Evolutionary conservation across 2,888 invertebrate species (phyloP), one percentile per base, ranked within the genome.

Genomic region (Melanargia galathea): DNA sequence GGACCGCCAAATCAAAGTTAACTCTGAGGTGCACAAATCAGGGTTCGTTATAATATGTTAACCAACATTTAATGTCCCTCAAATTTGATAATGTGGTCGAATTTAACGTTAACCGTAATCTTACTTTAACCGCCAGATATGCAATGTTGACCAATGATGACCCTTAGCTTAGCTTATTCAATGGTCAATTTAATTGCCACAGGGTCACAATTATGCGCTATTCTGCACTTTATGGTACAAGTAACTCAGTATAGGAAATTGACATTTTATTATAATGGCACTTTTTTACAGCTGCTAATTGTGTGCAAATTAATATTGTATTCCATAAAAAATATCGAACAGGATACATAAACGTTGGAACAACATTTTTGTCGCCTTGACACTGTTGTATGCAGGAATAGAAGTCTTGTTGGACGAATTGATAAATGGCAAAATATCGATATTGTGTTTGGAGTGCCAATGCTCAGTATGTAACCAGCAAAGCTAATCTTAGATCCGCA

Each of bases 401-500:
- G 43, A 55, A 58, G 20, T 22, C 16, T 35, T n/a, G 58, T 58
- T 35, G 46, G 48, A 48, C 48, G 35, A 45, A 58, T 58, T 46
- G 30, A 58, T 48, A 58, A 58, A 58, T 58, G 58, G 58, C 58
- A 58, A 18, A 58, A 35, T 48, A 48, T 58, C 18, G 43, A 16
- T 43, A 43, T 55, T 40, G 55, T 43, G 58, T 30, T 33, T 20
- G 52, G 35, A 58, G 48, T 48, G 22, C 20, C 22, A 33, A 46
- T 35, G 58, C 46, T 22, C 58, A 46, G 45, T 33, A 46, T 57
- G 46, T 54, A 18, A 8, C 51, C 30, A 51, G 35, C 33, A 20
- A 22, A 58, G 48, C 48, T 33, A 58, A 48, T 58, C 58, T 48
- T 33, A 58, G 58, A 58, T 58, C 58, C 58, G 58, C 58, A 33